These are phyloP conservation scores for Aegotheles bennettii DNA, from an alignment of 2,113 vertebrate species.

Conservation along the genomic window DNA sequence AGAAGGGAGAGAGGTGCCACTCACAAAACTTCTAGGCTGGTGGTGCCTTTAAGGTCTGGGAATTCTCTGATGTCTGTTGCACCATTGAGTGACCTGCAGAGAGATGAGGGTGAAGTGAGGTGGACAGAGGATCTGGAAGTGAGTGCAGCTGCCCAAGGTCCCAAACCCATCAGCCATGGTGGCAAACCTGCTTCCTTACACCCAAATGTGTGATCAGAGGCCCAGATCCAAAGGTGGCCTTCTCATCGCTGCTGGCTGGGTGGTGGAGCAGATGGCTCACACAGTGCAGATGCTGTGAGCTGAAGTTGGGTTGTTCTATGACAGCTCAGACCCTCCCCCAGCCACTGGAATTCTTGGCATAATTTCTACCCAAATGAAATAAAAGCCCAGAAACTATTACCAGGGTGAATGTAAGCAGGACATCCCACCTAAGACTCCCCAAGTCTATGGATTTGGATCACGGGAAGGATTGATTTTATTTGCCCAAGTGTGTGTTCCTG, in stretches of 20 bases:
- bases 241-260: neutral
- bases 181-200: neutral
- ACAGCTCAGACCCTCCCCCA: neutral
- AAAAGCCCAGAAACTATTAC: neutral
- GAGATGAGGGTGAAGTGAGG: neutral
- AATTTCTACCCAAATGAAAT: neutral
- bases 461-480: neutral
- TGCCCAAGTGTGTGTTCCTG: neutral
- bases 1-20: constrained; percentile 56
- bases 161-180: neutral
- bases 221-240: neutral
- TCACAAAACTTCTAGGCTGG: constrained; percentile 92
- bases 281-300: fast-evolving
- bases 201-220: neutral
- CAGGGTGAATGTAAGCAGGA: neutral
- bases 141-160: neutral
- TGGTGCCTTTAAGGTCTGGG: constrained; percentile 93
- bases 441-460: neutral
- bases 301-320: neutral
- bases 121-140: neutral
- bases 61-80: constrained; percentile 88
- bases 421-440: neutral
- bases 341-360: constrained; percentile 18
- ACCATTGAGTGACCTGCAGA: constrained; percentile 87
- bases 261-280: fast-evolving